phyloP scores from a whole-genome alignment of 1,140 invertebrate species.

The Drosophila micromelanica region DNA sequence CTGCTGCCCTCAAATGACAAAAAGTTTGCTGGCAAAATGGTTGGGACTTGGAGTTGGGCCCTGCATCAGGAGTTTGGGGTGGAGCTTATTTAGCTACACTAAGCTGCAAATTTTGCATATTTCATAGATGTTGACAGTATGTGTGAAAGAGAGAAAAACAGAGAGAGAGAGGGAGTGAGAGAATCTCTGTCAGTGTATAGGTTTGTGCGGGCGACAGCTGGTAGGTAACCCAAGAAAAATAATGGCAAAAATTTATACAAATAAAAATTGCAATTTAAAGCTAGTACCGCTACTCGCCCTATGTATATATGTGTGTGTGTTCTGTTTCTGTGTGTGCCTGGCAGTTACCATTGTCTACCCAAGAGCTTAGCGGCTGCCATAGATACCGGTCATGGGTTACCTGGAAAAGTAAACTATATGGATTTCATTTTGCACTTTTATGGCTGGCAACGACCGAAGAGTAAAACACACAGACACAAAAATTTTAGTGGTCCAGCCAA shows the following conservation, averaged over 20 bases:
- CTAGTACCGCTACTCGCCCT: constrained; percentile 20
- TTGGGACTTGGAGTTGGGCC: constrained; percentile 6
- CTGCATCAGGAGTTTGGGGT: constrained; percentile 23
- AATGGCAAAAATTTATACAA: constrained; percentile 78
- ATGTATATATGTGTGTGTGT: constrained; percentile 30
- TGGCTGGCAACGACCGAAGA: constrained; percentile 19
- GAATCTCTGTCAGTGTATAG: background rate
- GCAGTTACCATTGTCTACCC: constrained; percentile 54
- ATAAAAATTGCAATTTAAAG: constrained; percentile 80
- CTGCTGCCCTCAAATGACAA: constrained; percentile 27
- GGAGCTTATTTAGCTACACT: constrained; percentile 69
- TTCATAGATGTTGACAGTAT: constrained; percentile 71
- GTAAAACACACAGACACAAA: constrained; percentile 9
- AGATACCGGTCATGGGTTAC: constrained; percentile 56
- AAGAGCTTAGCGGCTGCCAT: constrained; percentile 60
- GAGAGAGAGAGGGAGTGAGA: background rate
- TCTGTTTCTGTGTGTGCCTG: constrained; percentile 11
- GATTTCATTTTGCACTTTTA: constrained; percentile 77
- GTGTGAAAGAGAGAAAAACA: background rate
- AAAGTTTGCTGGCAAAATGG: constrained; percentile 60
- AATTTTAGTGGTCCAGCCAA: constrained; percentile 11
- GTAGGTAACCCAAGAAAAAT: constrained; percentile 66
- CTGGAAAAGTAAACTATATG: constrained; percentile 67
- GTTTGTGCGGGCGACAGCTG: constrained; percentile 7
- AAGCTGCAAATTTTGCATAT: constrained; percentile 81